Percentiles rank a stretch among this genome's conserved stretches.
phyloP scores from a whole-genome alignment of 1,140 invertebrate species.

The Ylistrum balloti region DNA sequence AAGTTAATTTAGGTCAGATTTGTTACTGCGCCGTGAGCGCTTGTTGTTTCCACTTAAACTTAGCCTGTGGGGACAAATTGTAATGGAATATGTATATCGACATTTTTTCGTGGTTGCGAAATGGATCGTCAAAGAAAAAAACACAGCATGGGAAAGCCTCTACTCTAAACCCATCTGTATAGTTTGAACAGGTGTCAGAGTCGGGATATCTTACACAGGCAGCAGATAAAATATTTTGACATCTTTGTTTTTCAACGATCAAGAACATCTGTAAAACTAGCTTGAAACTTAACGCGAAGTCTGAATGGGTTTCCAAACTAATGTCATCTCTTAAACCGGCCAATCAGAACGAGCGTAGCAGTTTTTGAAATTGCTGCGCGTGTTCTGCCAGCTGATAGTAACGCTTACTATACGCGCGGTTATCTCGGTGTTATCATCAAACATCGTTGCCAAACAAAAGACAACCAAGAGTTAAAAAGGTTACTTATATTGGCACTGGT shows the following conservation, averaged over 20 bases:
- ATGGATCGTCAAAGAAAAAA: constrained; percentile 33
- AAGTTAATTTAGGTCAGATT: not conserved
- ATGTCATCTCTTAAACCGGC: not conserved
- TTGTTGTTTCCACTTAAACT: not conserved
- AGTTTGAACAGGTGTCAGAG: constrained; percentile 32
- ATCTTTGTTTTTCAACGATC: constrained; percentile 28
- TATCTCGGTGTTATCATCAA: too few relatives aligned
- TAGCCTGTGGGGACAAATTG: constrained; percentile 23
- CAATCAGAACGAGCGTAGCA: not conserved
- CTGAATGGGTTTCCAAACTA: not conserved
- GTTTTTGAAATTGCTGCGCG: not conserved
- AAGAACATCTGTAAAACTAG: constrained; percentile 29
- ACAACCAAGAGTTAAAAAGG: not conserved
- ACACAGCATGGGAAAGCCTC: not conserved
- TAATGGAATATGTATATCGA: constrained; percentile 5
- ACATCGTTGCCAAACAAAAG: not conserved
- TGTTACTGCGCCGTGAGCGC: not conserved
- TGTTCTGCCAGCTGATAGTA: not conserved
- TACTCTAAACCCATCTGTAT: not conserved
- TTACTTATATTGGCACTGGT: not conserved
- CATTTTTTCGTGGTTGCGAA: not conserved
- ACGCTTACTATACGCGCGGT: too few relatives aligned
- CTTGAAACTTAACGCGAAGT: not conserved
- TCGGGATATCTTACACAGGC: not conserved
- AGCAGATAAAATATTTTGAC: not conserved